Conservation (phyloP, 2,888 invertebrate genomes). For the Notodonta dromedarius region DNA sequence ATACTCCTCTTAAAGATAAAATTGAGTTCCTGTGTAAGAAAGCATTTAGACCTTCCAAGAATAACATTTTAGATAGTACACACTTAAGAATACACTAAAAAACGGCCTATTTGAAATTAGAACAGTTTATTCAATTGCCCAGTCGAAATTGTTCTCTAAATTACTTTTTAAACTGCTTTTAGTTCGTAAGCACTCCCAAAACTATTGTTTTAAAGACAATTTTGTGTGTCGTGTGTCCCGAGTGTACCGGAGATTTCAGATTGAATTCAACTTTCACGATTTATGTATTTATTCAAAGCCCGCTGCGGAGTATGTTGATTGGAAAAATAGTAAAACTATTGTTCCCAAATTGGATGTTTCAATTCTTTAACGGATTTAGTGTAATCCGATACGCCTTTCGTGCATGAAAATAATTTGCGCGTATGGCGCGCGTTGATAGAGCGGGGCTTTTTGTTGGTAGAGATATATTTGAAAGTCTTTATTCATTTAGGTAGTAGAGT, state of each 20-base stretch:
- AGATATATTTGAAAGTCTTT: not conserved
- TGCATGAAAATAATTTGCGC: constrained; percentile 24
- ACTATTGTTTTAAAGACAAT: not conserved
- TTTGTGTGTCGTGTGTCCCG: constrained; percentile 22
- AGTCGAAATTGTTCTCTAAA: not conserved
- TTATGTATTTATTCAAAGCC: constrained; percentile 27
- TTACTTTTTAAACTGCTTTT: not conserved
- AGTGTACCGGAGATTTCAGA: constrained; percentile 27
- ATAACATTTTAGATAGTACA: too few species aligned
- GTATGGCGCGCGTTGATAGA: constrained; percentile 14
- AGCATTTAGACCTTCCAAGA: too few species aligned
- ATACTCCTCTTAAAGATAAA: too few species aligned
- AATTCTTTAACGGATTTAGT: constrained; percentile 19
- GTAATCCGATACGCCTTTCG: constrained; percentile 24
- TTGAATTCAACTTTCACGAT: constrained; percentile 37
- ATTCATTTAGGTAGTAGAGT: too few species aligned
- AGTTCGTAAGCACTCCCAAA: constrained; percentile 1
- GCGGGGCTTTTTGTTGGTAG: constrained; percentile 7
- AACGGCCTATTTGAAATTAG: too few species aligned
- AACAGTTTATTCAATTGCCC: not conserved
- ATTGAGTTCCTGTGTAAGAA: too few species aligned
- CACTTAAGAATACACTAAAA: too few species aligned
- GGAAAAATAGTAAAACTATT: constrained; percentile 28
- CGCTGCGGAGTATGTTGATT: constrained; percentile 23
- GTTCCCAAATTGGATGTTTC: constrained; percentile 15